Conservation (phyloP, 2,113 vertebrate genomes). For the Phrynosoma platyrhinos region DNA sequence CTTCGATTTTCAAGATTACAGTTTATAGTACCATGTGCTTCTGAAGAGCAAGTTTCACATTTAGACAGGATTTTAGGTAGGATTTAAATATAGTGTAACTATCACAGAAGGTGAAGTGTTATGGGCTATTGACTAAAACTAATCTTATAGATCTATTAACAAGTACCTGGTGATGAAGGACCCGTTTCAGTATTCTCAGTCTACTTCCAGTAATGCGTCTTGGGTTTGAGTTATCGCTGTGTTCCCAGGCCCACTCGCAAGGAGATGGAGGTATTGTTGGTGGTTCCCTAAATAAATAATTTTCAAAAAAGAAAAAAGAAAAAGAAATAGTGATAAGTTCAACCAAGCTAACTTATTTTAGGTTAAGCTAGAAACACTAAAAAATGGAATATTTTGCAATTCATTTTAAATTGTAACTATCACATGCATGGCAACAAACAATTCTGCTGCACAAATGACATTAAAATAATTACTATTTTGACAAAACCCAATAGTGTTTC, state of each 20-base stretch:
- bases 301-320: too few species aligned
- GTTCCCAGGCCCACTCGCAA: conserved; percentile 78
- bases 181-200: not conserved
- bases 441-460: not conserved
- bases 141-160: conserved; percentile 9
- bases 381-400: not conserved
- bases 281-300: conserved; percentile 72
- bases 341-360: not conserved
- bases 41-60: too few species aligned
- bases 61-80: not conserved
- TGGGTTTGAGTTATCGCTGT: conserved; percentile 41
- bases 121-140: not conserved
- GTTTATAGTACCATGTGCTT: not conserved
- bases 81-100: not conserved
- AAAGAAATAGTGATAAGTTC: not conserved
- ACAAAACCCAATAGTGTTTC: not conserved
- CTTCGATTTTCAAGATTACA: not conserved
- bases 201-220: conserved; percentile 28
- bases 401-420: not conserved
- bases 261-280: conserved; percentile 73
- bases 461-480: not conserved
- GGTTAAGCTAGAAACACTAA: not conserved
- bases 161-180: conserved; percentile 73
- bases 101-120: not conserved
- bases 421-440: not conserved